Percentiles rank a stretch among this genome's conserved stretches.
Conservation (phyloP, 2,797 vertebrate species). For the Toxotes lorentzi region DNA sequence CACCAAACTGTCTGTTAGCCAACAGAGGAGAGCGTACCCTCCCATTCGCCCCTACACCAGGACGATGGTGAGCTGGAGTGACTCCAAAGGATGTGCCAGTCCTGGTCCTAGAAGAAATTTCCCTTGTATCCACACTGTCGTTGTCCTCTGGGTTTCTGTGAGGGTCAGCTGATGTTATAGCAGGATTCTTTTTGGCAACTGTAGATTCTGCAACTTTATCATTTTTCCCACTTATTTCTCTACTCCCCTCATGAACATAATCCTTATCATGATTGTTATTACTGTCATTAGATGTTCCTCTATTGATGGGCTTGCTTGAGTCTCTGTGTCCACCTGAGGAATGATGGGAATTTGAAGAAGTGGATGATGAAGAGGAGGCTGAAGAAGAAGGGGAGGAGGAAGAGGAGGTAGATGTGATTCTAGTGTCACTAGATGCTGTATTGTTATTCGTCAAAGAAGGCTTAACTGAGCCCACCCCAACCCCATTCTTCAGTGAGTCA, state of each 20-base stretch:
- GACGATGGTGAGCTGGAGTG: constrained; percentile 61
- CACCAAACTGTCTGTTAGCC: constrained; percentile 76
- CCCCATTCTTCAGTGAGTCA: constrained; percentile 73
- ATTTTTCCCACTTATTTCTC: constrained; percentile 57
- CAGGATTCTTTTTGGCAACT: constrained; percentile 64
- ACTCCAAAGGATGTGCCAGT: constrained; percentile 56
- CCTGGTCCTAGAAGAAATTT: constrained; percentile 62
- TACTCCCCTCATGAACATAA: constrained; percentile 61
- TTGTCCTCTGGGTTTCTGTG: constrained; percentile 69
- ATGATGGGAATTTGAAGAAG: constrained; percentile 50
- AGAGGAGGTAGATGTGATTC: constrained; percentile 61
- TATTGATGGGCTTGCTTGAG: constrained; percentile 55
- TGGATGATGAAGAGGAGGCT: constrained; percentile 37
- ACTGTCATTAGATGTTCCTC: constrained; percentile 58
- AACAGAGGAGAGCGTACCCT: constrained; percentile 76
- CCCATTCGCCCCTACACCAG: constrained; percentile 69
- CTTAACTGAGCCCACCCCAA: constrained; percentile 51
- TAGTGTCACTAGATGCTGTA: constrained; percentile 50
- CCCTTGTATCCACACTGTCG: constrained; percentile 60
- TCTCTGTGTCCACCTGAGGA: constrained; percentile 61
- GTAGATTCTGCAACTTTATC: constrained; percentile 66
- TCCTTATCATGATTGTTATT: constrained; percentile 64
- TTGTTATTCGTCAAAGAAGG: constrained; percentile 69
- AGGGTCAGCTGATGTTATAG: constrained; percentile 61
- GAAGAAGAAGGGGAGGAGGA: constrained; percentile 51